Base-by-base conservation (phyloP, 2,113 vertebrate genomes). In the Pardalotus punctatus region DNA sequence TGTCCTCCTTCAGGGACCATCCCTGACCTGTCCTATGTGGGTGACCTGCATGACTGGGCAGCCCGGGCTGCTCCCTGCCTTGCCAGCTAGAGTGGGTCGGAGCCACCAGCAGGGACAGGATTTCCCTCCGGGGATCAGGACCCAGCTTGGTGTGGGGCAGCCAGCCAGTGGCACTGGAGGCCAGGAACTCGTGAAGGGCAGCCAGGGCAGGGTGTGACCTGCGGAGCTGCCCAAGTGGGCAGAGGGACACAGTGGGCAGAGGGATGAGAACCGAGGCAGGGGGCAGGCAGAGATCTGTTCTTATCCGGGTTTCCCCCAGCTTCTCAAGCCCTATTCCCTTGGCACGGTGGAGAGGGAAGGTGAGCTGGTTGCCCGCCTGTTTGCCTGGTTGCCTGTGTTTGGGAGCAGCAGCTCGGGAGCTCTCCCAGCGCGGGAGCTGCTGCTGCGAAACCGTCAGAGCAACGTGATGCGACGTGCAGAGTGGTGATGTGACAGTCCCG, bases 401-500 rank as follows among this genome's bases (percentile, higher is more conserved):
- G 92, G 94, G 90, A 81, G 90, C 85, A 33, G 92, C 82, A 14
- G 81, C 57, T 80, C 28, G 0, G 79, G 91, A 94, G 81, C 54
- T 73, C 86, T 88, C 91, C 76, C 76, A 29, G 83, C 3, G 5
- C 14, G 0, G 86, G 86, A 88, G 81, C 73, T 0, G 0, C 85
- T 38, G 90, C 94, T 83, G 82, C 0, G n/a, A 67, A 84, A 28
- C 73, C 48, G 23, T 95, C 94, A 93, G 74, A 88, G 76, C 88
- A 93, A 91, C 70, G 81, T 95, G 81, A 95, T 33, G 94, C 47
- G 86, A 70, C 4, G 62, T 62, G 91, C 40, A 2, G 89, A 70
- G 89, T 2, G 4, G 60, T 24, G 91, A 94, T 87, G 93, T 94
- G 95, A 93, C 95, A 64, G 91, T 93, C 93, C 93, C 87, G 89